Evolutionary conservation across 1,140 invertebrate species (phyloP).

Genomic region (Odontomachus brunneus): DNA sequence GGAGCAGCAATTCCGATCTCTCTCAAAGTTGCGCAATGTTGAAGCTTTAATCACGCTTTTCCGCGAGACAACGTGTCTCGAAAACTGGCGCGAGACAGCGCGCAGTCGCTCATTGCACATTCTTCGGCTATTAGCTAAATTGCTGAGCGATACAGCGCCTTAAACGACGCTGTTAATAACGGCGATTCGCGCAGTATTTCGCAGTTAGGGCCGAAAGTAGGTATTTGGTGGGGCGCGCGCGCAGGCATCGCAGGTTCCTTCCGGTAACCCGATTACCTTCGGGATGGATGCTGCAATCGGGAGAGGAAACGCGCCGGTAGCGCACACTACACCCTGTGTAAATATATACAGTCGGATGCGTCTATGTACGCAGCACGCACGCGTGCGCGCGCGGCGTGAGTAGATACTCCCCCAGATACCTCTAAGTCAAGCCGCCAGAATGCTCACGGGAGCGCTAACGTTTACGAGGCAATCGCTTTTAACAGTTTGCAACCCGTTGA

Average conservation of each 20-base stretch:
- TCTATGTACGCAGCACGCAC: conserved; percentile 18
- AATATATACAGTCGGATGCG: conserved; percentile 17
- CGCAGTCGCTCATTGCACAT: not conserved
- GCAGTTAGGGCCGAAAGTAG: conserved; percentile 37
- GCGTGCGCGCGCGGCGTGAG: not conserved
- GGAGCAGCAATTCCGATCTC: no score
- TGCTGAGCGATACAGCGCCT: conserved; percentile 6
- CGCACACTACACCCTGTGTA: conserved; percentile 58
- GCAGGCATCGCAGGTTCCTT: conserved; percentile 61
- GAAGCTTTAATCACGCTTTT: no score
- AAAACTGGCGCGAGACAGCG: not conserved
- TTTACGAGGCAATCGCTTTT: conserved; percentile 75
- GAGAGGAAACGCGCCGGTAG: conserved; percentile 66
- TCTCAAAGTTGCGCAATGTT: no score
- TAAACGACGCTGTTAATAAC: conserved; percentile 34
- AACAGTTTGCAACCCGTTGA: conserved; percentile 48
- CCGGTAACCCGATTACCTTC: conserved; percentile 76
- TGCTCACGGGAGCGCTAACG: conserved; percentile 72
- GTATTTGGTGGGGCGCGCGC: conserved; percentile 25
- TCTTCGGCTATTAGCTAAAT: conserved; percentile 43
- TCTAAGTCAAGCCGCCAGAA: conserved; percentile 70
- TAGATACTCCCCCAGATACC: conserved; percentile 68
- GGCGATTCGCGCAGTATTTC: conserved; percentile 40
- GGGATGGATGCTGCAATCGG: conserved; percentile 78
- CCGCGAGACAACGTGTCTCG: no score